Evolutionary conservation across 1,140 invertebrate genomes (phyloP).

Genomic region (Limonius californicus): DNA sequence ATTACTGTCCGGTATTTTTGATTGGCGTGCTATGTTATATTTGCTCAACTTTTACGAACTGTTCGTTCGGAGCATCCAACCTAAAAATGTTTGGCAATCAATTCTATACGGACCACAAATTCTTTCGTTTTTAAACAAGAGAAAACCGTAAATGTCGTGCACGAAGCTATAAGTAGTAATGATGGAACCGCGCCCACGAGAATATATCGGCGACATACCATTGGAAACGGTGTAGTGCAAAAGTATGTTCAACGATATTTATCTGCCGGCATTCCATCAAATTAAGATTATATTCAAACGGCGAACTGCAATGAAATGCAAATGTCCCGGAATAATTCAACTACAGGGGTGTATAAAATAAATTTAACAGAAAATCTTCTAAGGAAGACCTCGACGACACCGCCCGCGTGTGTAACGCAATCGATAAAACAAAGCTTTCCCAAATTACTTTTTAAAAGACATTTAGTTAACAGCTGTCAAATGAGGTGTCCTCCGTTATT

Average conservation of each 20-base stretch:
- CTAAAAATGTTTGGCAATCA: too few species aligned
- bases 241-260: constrained; percentile 24
- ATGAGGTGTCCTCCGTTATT: constrained; percentile 8
- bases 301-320: constrained; percentile 24
- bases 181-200: constrained; percentile 12
- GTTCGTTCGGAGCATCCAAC: too few species aligned
- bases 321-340: constrained; percentile 25
- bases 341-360: constrained; percentile 1
- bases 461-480: constrained; percentile 15
- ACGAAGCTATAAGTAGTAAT: not conserved
- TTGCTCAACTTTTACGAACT: too few species aligned
- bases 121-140: constrained; percentile 1
- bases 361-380: constrained; percentile 9
- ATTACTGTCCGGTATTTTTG: too few species aligned
- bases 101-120: too few species aligned
- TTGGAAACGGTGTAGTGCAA: constrained; percentile 21
- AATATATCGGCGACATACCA: constrained; percentile 9
- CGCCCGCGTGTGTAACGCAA: not conserved
- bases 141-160: constrained; percentile 4
- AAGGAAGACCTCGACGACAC: not conserved
- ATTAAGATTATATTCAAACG: constrained; percentile 26
- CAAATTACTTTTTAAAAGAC: constrained; percentile 12
- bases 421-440: not conserved
- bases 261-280: constrained; percentile 28
- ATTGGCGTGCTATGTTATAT: too few species aligned